Base-by-base conservation (phyloP, 2,888 invertebrate species). In the Ormyrus labotus region DNA sequence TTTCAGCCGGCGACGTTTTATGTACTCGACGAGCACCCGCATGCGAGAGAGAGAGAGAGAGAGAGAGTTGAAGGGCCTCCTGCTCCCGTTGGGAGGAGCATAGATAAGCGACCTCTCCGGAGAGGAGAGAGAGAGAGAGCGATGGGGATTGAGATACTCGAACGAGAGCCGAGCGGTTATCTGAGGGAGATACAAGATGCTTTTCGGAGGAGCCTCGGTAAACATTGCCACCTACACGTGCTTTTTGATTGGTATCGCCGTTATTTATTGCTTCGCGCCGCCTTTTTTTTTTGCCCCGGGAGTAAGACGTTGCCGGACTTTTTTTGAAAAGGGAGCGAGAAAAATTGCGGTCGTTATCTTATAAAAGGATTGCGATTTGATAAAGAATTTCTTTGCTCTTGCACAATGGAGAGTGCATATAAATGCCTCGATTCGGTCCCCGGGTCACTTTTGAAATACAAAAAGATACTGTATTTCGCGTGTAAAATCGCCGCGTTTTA, bases 1-100 rank as follows among this genome's bases (percentile, higher is more conserved):
- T 80, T 78, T 73, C 77, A 65, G 19, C 13, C 45, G 19, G 13
- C 57, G 74, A 55, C 53, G 64, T 61, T 72, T 72, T 61, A 34
- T 68, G 61, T 60, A 72, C 70, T 65, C 45, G 48, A 11, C 8
- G 34, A 63, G 57, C 63, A 45, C 19, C 64, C 65, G 58, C 58
- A 19, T 48, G 13, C 19, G 19, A 55, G 45, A 55, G 45, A 13
- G 10, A 50, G 53, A 55, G 45, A 13, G 10, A 50, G 53, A 19
- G 19, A 19, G 19, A 19, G 19, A 19, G 19, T 19, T 19, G 19
- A 19, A 19, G 19, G 19, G 19, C 19, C 53, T 64, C 50, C 3
- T 9, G 7, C 34, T 67, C 6, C 53, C 53, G 51, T n/a, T n/a
- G 65, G 50, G 19, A 19, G 19, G 19, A 19, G 19, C 19, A 19